Evolutionary conservation across 2,113 vertebrate species (phyloP).

Genomic region (Mohoua ochrocephala): DNA sequence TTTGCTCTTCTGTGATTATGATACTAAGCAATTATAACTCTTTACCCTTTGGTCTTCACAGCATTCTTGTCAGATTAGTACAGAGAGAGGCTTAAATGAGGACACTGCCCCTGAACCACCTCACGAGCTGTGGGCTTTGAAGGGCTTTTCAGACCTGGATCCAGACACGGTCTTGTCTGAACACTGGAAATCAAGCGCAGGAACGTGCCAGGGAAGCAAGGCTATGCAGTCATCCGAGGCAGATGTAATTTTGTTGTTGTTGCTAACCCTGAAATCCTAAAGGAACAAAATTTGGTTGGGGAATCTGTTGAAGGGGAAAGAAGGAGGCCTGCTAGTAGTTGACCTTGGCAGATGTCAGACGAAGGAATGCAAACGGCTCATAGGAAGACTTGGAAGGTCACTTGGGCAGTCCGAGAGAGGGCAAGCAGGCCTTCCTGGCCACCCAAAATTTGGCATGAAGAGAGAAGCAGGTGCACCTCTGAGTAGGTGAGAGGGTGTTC

Average conservation of each 20-base stretch:
- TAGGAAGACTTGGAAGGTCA: neutral
- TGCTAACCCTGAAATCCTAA: neutral
- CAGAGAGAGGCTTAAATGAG: constrained; percentile 13
- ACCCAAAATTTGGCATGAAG: constrained; percentile 8
- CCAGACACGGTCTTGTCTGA: neutral
- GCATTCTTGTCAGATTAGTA: constrained; percentile 42
- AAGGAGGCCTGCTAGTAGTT: neutral
- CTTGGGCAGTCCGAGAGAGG: rapidly evolving
- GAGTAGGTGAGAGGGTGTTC: neutral
- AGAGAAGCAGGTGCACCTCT: constrained; percentile 1
- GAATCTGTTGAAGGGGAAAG: neutral
- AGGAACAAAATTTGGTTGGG: neutral
- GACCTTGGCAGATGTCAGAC: neutral
- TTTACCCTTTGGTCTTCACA: constrained; percentile 39
- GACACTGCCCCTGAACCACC: neutral
- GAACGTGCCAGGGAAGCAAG: neutral
- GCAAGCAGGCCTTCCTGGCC: neutral
- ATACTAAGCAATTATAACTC: constrained; percentile 18
- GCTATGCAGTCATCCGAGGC: neutral
- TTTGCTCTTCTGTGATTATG: constrained; percentile 23
- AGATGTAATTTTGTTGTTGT: neutral
- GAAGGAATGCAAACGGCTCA: neutral
- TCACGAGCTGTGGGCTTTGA: neutral
- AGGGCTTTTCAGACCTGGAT: neutral
- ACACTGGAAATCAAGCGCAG: rapidly evolving